Evolutionary conservation across 2,797 vertebrate genomes (phyloP).

Genomic region (Lutjanus campechanus): DNA sequence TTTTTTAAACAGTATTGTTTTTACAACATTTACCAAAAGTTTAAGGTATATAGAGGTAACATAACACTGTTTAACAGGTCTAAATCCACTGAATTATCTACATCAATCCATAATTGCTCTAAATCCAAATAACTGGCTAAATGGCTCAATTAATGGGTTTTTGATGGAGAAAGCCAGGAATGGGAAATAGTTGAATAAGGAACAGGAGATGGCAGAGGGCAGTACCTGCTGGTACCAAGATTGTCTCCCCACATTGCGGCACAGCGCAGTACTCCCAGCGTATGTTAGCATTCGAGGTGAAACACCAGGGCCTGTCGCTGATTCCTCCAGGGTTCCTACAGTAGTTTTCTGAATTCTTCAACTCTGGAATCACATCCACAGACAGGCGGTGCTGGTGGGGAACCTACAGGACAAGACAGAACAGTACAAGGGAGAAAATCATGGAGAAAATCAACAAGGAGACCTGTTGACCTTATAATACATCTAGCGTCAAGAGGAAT

Average conservation of each 20-base stretch:
- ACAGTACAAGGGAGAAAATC: not conserved
- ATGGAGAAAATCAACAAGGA: not conserved
- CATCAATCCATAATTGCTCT: no score
- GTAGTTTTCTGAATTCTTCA: conserved; percentile 88
- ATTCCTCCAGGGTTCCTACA: conserved; percentile 93
- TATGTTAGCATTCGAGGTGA: conserved; percentile 86
- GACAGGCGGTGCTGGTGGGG: conserved; percentile 90
- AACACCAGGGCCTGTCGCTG: conserved; percentile 92
- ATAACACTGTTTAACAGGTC: not conserved
- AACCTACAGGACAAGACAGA: conserved; percentile 66
- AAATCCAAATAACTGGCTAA: no score
- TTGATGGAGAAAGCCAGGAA: not conserved
- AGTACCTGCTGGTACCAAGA: conserved; percentile 55
- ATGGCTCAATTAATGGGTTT: not conserved
- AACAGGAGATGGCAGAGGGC: not conserved
- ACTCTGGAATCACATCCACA: conserved; percentile 90
- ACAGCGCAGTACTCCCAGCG: conserved; percentile 93
- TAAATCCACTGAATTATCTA: no score
- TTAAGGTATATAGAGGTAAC: not conserved
- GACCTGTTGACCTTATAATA: not conserved
- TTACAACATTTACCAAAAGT: not conserved
- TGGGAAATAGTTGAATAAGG: not conserved
- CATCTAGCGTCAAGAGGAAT: not conserved
- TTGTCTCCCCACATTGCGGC: conserved; percentile 83
- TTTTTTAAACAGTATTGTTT: not conserved